These are phyloP conservation scores for Euschistus heros DNA, from an alignment of 1,140 invertebrate genomes.

Conservation along the genomic window DNA sequence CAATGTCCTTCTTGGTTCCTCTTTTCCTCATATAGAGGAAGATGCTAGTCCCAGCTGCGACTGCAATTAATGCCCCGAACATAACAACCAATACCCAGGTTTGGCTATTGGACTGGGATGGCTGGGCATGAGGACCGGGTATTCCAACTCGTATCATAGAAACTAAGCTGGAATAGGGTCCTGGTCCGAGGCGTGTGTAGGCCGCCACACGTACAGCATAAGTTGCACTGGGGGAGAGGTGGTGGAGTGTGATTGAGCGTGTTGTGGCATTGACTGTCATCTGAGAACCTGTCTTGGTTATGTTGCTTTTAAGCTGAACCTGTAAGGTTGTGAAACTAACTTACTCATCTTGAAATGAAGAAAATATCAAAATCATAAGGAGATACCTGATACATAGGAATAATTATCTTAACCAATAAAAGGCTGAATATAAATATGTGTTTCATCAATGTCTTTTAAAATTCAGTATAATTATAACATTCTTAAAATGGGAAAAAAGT, in stretches of 20 bases:
- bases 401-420: too few species aligned
- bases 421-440: too few species aligned
- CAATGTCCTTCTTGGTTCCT: conserved; percentile 37
- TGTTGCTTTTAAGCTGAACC: conserved; percentile 53
- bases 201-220: conserved; percentile 67
- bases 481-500: too few species aligned
- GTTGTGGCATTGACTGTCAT: conserved; percentile 61
- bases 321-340: conserved; percentile 36
- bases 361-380: too few species aligned
- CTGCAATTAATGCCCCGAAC: conserved; percentile 47
- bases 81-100: conserved; percentile 63
- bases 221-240: conserved; percentile 53
- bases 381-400: too few species aligned
- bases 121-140: conserved; percentile 22
- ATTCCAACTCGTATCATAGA: conserved; percentile 46
- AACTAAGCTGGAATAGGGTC: conserved; percentile 52
- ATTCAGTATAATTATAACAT: too few species aligned
- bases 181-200: conserved; percentile 54
- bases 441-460: too few species aligned
- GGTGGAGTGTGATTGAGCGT: conserved; percentile 56
- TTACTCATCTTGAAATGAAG: too few species aligned
- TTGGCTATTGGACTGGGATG: conserved; percentile 35
- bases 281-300: conserved; percentile 53
- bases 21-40: conserved; percentile 50
- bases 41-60: conserved; percentile 40